These are phyloP conservation scores for Muricea muricata DNA, from an alignment of 92 coral and sea anemone genomes.

Conservation along the genomic window DNA sequence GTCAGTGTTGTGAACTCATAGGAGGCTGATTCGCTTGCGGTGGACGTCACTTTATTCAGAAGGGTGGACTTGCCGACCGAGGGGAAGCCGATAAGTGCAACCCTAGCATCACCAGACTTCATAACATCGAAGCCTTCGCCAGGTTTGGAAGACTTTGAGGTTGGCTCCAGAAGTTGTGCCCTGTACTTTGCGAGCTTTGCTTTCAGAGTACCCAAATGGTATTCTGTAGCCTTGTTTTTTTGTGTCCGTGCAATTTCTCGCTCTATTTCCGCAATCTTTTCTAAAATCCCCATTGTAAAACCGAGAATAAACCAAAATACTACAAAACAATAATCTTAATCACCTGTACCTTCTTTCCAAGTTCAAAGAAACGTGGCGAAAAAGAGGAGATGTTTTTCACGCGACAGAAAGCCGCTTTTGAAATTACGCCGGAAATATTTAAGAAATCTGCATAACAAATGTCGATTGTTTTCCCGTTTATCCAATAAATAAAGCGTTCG, in stretches of 20 bases:
- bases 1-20: constrained; percentile 97
- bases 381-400: not conserved
- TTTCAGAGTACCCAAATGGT: constrained; percentile 91
- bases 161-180: constrained; percentile 90
- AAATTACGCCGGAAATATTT: not conserved
- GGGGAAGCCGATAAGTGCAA: constrained; percentile 95
- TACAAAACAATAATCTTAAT: too few relatives aligned
- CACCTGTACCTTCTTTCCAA: too few relatives aligned
- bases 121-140: constrained; percentile 99
- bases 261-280: constrained; percentile 91
- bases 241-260: constrained; percentile 97
- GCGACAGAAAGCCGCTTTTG: not conserved
- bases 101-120: constrained; percentile 99
- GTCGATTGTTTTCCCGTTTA: not conserved
- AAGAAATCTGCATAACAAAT: not conserved
- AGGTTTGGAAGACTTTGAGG: constrained; percentile 79
- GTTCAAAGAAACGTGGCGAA: too few relatives aligned
- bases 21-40: constrained; percentile 87
- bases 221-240: constrained; percentile 98
- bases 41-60: constrained; percentile 85
- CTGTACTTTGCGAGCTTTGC: constrained; percentile 99
- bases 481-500: not conserved
- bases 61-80: constrained; percentile 97
- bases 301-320: not conserved
- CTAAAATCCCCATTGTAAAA: constrained; percentile 87